Evolutionary conservation across 64 coral and sea anemone species (phyloP).

Genomic region (Pocillopora damicornis): DNA sequence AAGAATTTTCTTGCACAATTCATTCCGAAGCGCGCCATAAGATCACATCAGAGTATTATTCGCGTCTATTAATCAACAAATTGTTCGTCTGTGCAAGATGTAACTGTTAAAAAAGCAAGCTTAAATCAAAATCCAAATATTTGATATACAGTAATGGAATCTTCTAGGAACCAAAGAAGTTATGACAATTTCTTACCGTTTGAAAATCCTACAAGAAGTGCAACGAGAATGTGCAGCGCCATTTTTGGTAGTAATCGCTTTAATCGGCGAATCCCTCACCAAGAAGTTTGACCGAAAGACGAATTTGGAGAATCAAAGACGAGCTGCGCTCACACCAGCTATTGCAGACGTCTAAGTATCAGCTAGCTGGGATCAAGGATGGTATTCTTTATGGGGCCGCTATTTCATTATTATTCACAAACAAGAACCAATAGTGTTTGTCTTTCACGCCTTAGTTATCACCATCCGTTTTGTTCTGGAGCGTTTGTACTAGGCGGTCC

Average conservation of each 20-base stretch:
- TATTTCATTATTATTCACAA: slow-evolving; percentile 5
- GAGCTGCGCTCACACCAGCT: not conserved
- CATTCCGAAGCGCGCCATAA: no score
- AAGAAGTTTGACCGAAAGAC: not conserved
- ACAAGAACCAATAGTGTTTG: slow-evolving; percentile 1
- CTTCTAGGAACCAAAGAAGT: not conserved
- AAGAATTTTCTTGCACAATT: not conserved
- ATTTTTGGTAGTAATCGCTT: slow-evolving; percentile 2
- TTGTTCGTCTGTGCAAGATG: no score
- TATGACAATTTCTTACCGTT: slow-evolving; percentile 18
- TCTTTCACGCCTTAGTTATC: not conserved
- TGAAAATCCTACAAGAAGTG: not conserved
- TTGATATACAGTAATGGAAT: not conserved
- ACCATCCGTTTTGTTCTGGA: not conserved
- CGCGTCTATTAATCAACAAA: no score
- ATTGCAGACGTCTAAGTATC: not conserved
- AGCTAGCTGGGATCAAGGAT: not conserved
- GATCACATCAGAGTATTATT: no score
- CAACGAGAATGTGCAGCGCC: not conserved
- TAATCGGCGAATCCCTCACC: slow-evolving; percentile 11
- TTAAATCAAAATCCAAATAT: not conserved
- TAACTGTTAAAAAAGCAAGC: no score
- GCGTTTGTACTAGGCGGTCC: not conserved
- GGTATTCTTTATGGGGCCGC: not conserved
- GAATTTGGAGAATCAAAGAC: not conserved